Evolutionary conservation across 2,888 invertebrate species (phyloP), one percentile per base, ranked within the genome.

Genomic region (Drosophila hamatofila): DNA sequence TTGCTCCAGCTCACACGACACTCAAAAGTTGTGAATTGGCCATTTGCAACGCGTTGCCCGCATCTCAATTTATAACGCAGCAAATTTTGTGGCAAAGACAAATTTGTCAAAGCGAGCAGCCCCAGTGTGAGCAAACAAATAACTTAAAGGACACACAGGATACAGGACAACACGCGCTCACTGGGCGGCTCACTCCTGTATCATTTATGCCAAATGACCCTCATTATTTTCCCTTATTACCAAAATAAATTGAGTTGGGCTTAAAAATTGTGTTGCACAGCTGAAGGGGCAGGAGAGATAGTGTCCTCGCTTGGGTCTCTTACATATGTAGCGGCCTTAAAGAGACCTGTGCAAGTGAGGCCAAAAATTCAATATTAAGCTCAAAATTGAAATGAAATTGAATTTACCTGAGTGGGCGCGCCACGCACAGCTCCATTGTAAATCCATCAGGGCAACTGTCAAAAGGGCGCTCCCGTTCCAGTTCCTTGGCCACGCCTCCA

Each of bases 161-260:
- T 48, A 48, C n/a, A 49, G 48, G 48, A 49, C 48, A 48, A 48
- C 48, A 48, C n/a, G 25, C 46, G 52, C 65, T 18, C 57, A 30
- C 30, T 30, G 41, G 11, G 11, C 21, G 41, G 39, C 62, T 37
- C 46, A 52, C 66, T 64, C 66, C 77, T 49, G 68, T 71, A 68
- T 83, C 84, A 80, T 86, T 90, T 88, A 88, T 86, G 84, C 89
- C 89, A 88, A 87, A 87, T 87, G 90, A 90, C 86, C 90, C 88
- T 88, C 86, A 87, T 87, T 87, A 87, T 70, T 88, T 81, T 81
- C 74, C 66, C 86, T 83, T 87, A 90, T 88, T 90, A 87, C 89
- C 75, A 76, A 87, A 87, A 87, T 90, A 87, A 87, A 87, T 87
- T 87, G 89, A 87, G 86, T 90, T 88, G 83, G 85, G 74, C 90